Base-by-base conservation (phyloP, 2,888 invertebrate genomes). In the Meliscaeva auricollis region DNA sequence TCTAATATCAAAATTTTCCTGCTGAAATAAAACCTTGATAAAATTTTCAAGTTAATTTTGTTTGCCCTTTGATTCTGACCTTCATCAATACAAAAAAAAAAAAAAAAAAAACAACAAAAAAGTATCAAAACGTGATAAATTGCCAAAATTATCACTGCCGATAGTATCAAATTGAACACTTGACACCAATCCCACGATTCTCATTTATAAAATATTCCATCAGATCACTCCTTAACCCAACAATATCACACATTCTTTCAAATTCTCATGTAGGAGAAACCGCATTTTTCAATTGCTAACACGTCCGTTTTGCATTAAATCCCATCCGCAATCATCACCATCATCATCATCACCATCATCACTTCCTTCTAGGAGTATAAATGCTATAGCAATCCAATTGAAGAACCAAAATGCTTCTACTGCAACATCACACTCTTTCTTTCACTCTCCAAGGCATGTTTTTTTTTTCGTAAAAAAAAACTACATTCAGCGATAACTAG, bases 261-360 rank as follows among this genome's bases (percentile, higher is more conserved):
- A 7, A 1, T 20, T 7, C 5, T 17, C 6, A 3, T 35, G 3
- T 3, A 46, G 0, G 5, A 17, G 11, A 8, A 48, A 73, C 26
- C 38, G 32, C 52, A 52, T 62, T 73, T 62, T 22, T 17, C 38
- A 66, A 75, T 66, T 64, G 46, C 66, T 35, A 54, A 22, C 66
- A 66, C 66, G 74, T 78, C 62, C 66, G 22, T 20, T 58, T 44
- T 26, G 13, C 52, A 70, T 70, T 62, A 69, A 58, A 62, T 62
- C 52, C 41, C 32, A 17, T 54, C 58, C 48, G 38, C 38, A 66
- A 58, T 73, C 66, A 68, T 32, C 78, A 79, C 69, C 56, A 54
- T 54, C 54, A 54, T 54, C 8, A 54, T 3, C 54, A 30, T 22
- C 52, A 54, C 4, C 52, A 30, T 4, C 35, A 46, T 46, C 41